A percentile compares a stretch with the other conserved stretches of the same genome.
phyloP scores from a whole-genome alignment of 1,140 invertebrate species.

The Atta texana region DNA sequence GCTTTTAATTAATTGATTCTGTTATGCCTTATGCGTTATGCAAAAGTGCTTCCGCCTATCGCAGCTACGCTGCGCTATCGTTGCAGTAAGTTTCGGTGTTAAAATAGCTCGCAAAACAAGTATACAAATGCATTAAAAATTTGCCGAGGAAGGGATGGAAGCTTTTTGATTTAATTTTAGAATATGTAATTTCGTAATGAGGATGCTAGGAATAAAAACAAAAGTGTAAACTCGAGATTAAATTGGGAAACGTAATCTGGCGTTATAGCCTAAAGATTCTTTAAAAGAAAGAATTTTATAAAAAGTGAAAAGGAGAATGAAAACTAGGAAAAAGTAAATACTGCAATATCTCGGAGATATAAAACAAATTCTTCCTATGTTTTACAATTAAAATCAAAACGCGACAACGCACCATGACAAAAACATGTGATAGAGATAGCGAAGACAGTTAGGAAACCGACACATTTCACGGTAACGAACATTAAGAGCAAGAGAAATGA shows the following conservation, averaged over 20 bases:
- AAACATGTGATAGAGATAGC: neutral
- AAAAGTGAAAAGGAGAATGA: neutral
- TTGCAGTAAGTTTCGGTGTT: neutral
- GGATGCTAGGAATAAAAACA: neutral
- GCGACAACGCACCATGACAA: neutral
- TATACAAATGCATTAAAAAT: slow-evolving; percentile 2
- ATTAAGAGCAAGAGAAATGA: slow-evolving; percentile 7
- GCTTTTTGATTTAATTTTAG: slow-evolving; percentile 9
- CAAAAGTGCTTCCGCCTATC: too few relatives aligned
- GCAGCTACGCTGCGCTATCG: neutral
- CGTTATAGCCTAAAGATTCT: neutral
- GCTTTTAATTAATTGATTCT: too few relatives aligned
- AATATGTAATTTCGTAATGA: neutral
- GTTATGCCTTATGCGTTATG: too few relatives aligned
- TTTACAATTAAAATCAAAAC: neutral
- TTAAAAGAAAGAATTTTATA: neutral
- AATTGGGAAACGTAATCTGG: neutral
- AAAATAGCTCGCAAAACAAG: neutral
- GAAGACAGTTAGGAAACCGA: neutral
- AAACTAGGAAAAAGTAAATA: neutral
- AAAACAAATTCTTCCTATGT: neutral
- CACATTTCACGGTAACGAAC: slow-evolving; percentile 42
- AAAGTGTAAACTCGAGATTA: neutral
- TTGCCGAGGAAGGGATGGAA: neutral
- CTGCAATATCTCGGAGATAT: neutral